A percentile compares a stretch with the other conserved stretches of the same genome.
Evolutionary conservation across 2,888 invertebrate genomes (phyloP).

Genomic region (Stenotaenia linearis): DNA sequence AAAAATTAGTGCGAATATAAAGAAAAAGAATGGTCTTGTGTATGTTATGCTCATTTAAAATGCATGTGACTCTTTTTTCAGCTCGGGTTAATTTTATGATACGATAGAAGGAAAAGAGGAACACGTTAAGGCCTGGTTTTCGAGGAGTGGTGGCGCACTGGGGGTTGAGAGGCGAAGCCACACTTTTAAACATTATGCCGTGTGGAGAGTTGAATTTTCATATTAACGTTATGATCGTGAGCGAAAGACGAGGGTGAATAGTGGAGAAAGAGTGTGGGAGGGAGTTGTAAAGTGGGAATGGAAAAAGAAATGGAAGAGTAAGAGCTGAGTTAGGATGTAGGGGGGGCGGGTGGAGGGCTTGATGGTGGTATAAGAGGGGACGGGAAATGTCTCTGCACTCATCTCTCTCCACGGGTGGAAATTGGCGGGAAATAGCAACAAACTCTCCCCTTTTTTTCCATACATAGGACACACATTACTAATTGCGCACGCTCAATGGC

Average conservation of each 20-base stretch:
- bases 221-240: constrained; percentile 20
- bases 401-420: constrained; percentile 22
- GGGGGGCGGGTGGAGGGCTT: background rate
- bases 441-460: background rate
- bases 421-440: constrained; percentile 20
- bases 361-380: constrained; percentile 2
- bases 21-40: constrained; percentile 12
- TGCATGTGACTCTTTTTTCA: constrained; percentile 12
- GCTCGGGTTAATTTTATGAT: constrained; percentile 23
- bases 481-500: constrained; percentile 7
- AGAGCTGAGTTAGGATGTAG: background rate
- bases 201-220: constrained; percentile 26
- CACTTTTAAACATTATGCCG: constrained; percentile 26
- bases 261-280: background rate
- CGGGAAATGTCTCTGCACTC: constrained; percentile 26
- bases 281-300: constrained; percentile 10
- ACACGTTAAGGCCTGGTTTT: background rate
- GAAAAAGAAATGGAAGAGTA: constrained; percentile 22
- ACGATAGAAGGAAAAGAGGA: background rate
- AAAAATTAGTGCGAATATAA: background rate
- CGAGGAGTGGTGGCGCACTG: background rate
- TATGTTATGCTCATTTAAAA: background rate
- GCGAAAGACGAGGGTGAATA: constrained; percentile 3
- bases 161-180: constrained; percentile 26
- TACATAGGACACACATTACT: background rate